Base-by-base conservation (phyloP, 2,888 invertebrate species). In the Brenthis hecate region DNA sequence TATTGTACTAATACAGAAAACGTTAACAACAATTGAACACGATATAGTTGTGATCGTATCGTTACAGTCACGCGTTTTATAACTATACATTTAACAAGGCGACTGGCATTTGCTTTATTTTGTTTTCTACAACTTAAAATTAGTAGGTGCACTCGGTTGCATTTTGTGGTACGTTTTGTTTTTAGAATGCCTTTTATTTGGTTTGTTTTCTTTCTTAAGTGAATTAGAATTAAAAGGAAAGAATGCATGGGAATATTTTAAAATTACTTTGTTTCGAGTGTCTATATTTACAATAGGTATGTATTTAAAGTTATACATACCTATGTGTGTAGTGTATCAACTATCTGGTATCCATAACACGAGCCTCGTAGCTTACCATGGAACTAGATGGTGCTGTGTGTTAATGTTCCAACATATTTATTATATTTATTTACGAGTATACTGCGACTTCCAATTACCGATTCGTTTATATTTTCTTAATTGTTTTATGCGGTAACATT, bases 51-150 rank as follows among this genome's bases (percentile, higher is more conserved):
- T 43, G 36, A 23, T 51, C 43, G 53, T 56, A 19, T 60, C 56
- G 56, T 55, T 8, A 43, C 28, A 55, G n/a, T 51, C 43, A 60
- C 69, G 69, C 57, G 11, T 56, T 56, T 19, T 66, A 54, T 78
- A 79, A 80, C 77, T 57, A 51, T 75, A n/a, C n/a, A 74, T 73
- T 73, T 73, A 75, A 77, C 80, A 83, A 82, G 81, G 81, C 81
- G 79, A 77, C 74, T 76, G 23, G 51, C 47, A 13, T 56, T 67
- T 63, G 32, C 47, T 74, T 81, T 79, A 80, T 80, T 81, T 76
- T 76, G 79, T 80, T 80, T 76, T 73, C 62, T 58, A 36, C 47
- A 66, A 57, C 65, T 69, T 73, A 67, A 74, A 74, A 74, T 73
- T 73, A 73, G 70, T 72, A 66, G 70, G 60, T 60, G 63, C 68